Conservation (phyloP, 1,140 invertebrate genomes). For the Drosophila ficusphila region DNA sequence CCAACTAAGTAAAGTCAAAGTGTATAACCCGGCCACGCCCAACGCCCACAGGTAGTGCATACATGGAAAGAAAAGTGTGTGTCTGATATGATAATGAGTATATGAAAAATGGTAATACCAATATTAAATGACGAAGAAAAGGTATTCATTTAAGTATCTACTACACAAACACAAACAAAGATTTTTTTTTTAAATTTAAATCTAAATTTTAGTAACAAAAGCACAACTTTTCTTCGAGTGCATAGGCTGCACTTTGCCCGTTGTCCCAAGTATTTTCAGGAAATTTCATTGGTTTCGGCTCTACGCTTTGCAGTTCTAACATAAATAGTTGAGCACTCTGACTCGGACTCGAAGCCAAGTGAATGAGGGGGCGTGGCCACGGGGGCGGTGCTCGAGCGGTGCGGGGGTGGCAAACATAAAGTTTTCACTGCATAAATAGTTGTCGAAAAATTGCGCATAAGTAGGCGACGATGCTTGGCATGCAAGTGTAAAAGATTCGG, state of each 20-base stretch:
- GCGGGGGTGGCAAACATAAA: slow-evolving; percentile 52
- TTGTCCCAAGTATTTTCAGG: slow-evolving; percentile 75
- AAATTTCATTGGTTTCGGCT: slow-evolving; percentile 80
- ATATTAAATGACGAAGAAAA: too few species aligned
- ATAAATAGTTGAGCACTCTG: slow-evolving; percentile 75
- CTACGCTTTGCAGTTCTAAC: slow-evolving; percentile 70
- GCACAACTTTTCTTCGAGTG: not conserved
- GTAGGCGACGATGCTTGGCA: slow-evolving; percentile 67
- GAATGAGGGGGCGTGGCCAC: slow-evolving; percentile 29
- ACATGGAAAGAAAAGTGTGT: not conserved
- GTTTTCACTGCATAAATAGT: slow-evolving; percentile 68
- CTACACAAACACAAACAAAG: too few species aligned
- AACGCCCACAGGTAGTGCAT: slow-evolving; percentile 20
- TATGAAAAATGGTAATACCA: too few species aligned
- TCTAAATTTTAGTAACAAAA: too few species aligned
- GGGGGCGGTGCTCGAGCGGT: not conserved
- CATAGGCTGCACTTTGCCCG: slow-evolving; percentile 72
- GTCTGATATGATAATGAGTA: too few species aligned
- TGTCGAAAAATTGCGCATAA: slow-evolving; percentile 71
- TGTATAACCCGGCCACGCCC: slow-evolving; percentile 50
- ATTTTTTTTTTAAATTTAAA: too few species aligned
- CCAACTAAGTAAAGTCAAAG: slow-evolving; percentile 74
- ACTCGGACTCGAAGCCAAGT: slow-evolving; percentile 42
- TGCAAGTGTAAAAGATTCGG: slow-evolving; percentile 73
- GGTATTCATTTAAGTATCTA: too few species aligned